Base-by-base conservation (phyloP, 2,113 vertebrate species). In the Eleginops maclovinus region DNA sequence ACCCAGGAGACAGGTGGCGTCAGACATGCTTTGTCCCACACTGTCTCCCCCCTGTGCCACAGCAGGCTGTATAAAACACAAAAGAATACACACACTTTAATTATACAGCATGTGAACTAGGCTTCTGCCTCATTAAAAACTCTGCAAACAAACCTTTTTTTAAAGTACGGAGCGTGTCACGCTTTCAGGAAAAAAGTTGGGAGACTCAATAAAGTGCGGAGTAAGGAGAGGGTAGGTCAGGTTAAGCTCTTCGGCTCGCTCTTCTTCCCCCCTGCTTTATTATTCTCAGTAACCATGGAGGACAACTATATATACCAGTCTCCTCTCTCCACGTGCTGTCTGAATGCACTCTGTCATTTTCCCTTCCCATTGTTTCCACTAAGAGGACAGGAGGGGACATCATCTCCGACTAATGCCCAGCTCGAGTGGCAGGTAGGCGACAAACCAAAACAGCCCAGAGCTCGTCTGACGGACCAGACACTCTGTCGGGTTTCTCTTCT, bases 281-380 rank as follows among this genome's bases (percentile, higher is more conserved):
- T 92, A 85, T 89, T 78, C 82, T 41, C 36, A 15, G 90, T 92
- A 86, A 59, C 86, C 77, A 82, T 88, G 87, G 87, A 72, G 71
- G 90, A 73, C 79, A 73, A 83, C 82, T 88, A 89, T 83, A 87
- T 86, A 78, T 81, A 88, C 71, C 77, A 43, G 1, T 4, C 24
- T 55, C 36, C 59, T 50, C 66, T 47, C 66, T 66, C 49, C 22
- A 64, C 24, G 14, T 50, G 69, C 64, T 67, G 71, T 43, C 28
- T 84, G 47, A 68, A 81, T 75, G 73, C 44, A 79, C 51, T 55
- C 44, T 56, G 44, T 72, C 63, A 17, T 77, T 61, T 77, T 70
- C 56, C 62, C 66, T 44, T 22, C 58, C 46, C 24, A 63, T 79
- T 83, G 77, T 72, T 82, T 81, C 80, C 69, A 58, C 40, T 69